Base-by-base conservation (phyloP, 2,888 invertebrate species). In the Exephanes ischioxanthus region DNA sequence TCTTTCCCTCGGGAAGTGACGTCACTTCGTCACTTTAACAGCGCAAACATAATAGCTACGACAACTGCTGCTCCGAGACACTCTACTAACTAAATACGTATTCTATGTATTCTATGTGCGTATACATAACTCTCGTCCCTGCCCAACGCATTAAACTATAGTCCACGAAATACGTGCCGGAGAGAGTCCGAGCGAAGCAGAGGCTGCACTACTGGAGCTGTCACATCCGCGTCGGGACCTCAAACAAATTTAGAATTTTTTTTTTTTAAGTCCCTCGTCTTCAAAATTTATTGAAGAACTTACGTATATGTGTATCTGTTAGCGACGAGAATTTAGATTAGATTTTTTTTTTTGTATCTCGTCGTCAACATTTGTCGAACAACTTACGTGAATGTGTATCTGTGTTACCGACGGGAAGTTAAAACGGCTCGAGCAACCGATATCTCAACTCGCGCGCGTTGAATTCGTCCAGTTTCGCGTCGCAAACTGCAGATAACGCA, bases 1-100 rank as follows among this genome's bases (percentile, higher is more conserved):
- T 91, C 85, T 88, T 90, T 91, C 90, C 90, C 91, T 88, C 90
- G 88, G 92, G 91, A 91, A 90, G 88, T 92, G 92, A 92, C 92
- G 90, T 92, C 90, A 90, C 87, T 88, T 91, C 88, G 88, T 91
- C 90, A 91, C 89, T 91, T 91, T 88, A 91, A 89, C 90, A 89
- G 90, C 87, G 92, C 89, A 91, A 91, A 91, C 90, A 91, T 89
- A 89, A 92, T 88, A 77, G 70, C 68, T 78, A 73, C 82, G 77
- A 51, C 63, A 80, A 80, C 58, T 72, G 48, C 70, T 19, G 37
- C 41, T 78, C 63, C 81, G 81, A 73, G 78, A 85, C 61, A 61
- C 53, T 48, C 30, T 19, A 33, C 68, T 9, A 63, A 63, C 61
- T n/a, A 63, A 63, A 63, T 63, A 33, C 61, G 33, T 63, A 70